These are phyloP conservation scores for Geodia barretti DNA, from an alignment of 37 sponge, comb jelly and placozoan species.

Conservation along the genomic window DNA sequence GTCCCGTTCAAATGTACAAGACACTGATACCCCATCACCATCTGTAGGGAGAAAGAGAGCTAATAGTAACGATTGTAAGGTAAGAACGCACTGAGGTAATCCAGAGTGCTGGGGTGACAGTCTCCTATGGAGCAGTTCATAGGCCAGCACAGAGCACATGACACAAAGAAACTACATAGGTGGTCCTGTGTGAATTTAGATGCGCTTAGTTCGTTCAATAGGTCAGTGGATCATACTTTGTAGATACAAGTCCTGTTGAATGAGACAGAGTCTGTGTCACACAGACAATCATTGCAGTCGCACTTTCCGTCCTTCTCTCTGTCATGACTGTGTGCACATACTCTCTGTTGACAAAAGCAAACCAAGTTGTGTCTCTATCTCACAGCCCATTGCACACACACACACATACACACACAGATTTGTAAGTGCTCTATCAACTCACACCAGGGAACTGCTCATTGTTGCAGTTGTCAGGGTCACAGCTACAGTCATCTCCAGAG, in stretches of 20 bases:
- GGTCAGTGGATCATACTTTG: not conserved
- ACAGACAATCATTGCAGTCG: not conserved
- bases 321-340: not conserved
- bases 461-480: not conserved
- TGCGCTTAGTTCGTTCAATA: not conserved
- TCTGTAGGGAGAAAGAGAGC: not conserved
- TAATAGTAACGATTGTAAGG: too few species aligned
- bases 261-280: not conserved
- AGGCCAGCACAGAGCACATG: not conserved
- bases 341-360: not conserved
- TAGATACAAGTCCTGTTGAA: not conserved
- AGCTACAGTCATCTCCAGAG: not conserved
- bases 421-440: too few species aligned
- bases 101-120: not conserved
- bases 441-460: not conserved
- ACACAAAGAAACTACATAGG: not conserved
- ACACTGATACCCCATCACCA: not conserved
- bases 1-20: not conserved
- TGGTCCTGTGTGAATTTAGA: not conserved
- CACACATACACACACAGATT: not conserved
- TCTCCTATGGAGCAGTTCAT: not conserved
- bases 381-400: too few species aligned
- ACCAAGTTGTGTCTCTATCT: too few species aligned
- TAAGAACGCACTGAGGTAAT: too few species aligned
- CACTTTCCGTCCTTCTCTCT: not conserved